Percentiles rank a stretch among this genome's conserved stretches.
Conservation (phyloP, 2,797 vertebrate species). For the Cephalopachus bancanus region DNA sequence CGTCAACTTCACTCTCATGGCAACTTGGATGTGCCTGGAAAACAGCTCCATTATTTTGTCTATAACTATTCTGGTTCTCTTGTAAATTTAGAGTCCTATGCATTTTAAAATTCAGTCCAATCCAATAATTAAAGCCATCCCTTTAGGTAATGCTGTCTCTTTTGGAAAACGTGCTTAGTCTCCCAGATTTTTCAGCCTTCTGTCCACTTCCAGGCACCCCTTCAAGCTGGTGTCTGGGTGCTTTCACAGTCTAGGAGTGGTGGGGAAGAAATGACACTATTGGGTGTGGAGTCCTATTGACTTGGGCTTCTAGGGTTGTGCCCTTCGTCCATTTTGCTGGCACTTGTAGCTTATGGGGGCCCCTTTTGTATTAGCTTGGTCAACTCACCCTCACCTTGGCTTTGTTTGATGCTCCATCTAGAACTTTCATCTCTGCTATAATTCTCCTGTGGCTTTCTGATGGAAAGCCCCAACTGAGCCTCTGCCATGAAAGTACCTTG, state of each 20-base stretch:
- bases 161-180: slow-evolving; percentile 59
- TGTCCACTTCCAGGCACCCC: background rate
- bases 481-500: background rate
- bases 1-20: slow-evolving; percentile 54
- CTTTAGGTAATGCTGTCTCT: slow-evolving; percentile 56
- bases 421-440: background rate
- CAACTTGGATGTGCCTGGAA: slow-evolving; percentile 58
- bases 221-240: slow-evolving; percentile 23
- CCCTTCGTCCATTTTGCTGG: background rate
- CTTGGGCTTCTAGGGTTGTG: background rate
- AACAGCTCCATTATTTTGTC: slow-evolving; percentile 74
- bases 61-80: slow-evolving; percentile 68
- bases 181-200: slow-evolving; percentile 63
- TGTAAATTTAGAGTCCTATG: slow-evolving; percentile 64
- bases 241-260: background rate
- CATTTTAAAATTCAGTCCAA: slow-evolving; percentile 65
- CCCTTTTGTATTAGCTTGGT: background rate
- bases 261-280: background rate
- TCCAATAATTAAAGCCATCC: slow-evolving; percentile 63
- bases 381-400: background rate
- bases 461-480: background rate
- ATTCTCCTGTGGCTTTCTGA: background rate
- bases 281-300: background rate
- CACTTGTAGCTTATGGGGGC: background rate
- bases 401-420: background rate